phyloP scores from a whole-genome alignment of 1,140 invertebrate genomes.

The Euglossa dilemma region DNA sequence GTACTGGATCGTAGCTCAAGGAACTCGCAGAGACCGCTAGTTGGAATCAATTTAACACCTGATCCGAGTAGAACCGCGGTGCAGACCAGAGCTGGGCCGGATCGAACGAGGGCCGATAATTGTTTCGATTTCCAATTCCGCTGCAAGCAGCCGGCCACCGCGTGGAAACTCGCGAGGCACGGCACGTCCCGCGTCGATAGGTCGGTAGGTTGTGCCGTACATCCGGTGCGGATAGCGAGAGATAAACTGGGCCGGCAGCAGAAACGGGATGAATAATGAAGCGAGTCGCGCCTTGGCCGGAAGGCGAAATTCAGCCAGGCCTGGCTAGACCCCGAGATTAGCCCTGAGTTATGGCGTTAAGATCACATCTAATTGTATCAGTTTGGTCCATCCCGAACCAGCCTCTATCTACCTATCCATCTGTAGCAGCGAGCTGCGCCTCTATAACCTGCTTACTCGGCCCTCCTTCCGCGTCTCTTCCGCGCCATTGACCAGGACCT shows the following conservation, averaged over 20 bases:
- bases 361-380: constrained; percentile 83
- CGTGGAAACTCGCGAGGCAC: constrained; percentile 70
- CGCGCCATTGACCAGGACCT: constrained; percentile 79
- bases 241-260: constrained; percentile 71
- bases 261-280: constrained; percentile 82
- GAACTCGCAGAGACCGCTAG: neutral
- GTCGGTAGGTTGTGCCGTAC: constrained; percentile 73
- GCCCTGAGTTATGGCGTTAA: constrained; percentile 81
- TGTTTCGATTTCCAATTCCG: constrained; percentile 51
- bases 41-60: neutral
- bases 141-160: constrained; percentile 51
- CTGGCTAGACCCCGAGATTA: constrained; percentile 78
- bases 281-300: constrained; percentile 78
- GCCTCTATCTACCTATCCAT: constrained; percentile 77
- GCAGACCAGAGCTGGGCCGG: no score
- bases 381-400: constrained; percentile 73
- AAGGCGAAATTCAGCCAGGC: constrained; percentile 73
- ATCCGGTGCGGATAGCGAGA: constrained; percentile 73
- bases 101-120: constrained; percentile 7
- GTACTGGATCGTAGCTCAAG: accelerated
- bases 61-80: neutral
- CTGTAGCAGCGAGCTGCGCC: constrained; percentile 67
- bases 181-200: constrained; percentile 65
- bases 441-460: constrained; percentile 78
- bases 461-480: constrained; percentile 75